Conservation (phyloP, 2,888 invertebrate species). For the Caenorhabditis sp. region DNA sequence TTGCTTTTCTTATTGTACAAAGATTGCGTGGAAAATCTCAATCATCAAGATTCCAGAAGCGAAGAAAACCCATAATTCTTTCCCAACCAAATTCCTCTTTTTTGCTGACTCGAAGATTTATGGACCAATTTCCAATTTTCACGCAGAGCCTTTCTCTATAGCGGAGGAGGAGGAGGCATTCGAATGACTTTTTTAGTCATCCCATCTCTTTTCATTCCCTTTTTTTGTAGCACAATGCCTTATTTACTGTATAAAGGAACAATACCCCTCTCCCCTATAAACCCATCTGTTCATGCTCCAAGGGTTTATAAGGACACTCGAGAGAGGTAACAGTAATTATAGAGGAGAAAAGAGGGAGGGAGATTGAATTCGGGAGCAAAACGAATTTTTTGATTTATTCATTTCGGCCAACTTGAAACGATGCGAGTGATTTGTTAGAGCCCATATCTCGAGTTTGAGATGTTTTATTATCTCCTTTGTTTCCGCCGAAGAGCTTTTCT, state of each 20-base stretch:
- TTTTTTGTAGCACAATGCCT: background rate
- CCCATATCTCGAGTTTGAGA: background rate
- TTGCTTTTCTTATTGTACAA: background rate
- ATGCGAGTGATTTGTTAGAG: background rate
- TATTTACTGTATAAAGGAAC: background rate
- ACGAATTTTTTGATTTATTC: constrained; percentile 2
- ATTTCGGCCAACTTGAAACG: background rate
- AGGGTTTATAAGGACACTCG: constrained; percentile 37
- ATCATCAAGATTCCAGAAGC: background rate
- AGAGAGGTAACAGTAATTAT: constrained; percentile 27
- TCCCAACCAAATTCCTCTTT: constrained; percentile 6
- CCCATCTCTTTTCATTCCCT: background rate
- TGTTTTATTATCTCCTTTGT: constrained; percentile 11
- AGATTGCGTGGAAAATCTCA: constrained; percentile 23
- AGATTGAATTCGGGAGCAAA: background rate
- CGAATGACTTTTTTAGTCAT: constrained; percentile 11
- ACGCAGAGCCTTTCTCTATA: background rate
- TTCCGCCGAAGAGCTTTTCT: background rate
- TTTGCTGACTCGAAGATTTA: constrained; percentile 38
- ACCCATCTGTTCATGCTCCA: constrained; percentile 52
- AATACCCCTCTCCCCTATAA: background rate
- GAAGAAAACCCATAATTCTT: constrained; percentile 35
- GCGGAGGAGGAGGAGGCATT: background rate
- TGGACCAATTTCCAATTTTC: constrained; percentile 52
- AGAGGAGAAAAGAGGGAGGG: background rate